These are phyloP conservation scores for Eudemis profundana DNA, from an alignment of 2,888 invertebrate species.

Conservation along the genomic window DNA sequence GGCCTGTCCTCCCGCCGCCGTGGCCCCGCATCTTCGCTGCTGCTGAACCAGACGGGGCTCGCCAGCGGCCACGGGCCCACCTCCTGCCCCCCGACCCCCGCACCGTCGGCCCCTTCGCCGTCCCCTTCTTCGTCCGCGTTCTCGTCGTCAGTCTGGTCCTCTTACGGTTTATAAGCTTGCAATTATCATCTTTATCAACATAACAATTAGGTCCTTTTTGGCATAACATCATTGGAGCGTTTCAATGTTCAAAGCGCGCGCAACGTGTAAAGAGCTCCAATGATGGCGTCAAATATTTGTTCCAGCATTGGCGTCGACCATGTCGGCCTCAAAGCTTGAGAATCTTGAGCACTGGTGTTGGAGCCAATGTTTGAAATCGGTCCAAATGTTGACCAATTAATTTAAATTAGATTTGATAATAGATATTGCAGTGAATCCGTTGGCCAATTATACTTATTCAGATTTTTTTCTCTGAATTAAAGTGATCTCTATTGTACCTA, in stretches of 20 bases:
- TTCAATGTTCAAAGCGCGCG: conserved; percentile 37
- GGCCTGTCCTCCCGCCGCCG: conserved; percentile 65
- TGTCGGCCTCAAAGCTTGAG: conserved; percentile 31
- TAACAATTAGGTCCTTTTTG: conserved; percentile 1
- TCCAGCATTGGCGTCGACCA: conserved; percentile 30
- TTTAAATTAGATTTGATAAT: conserved; percentile 3
- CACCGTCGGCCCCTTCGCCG: conserved; percentile 59
- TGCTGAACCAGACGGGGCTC: conserved; percentile 42
- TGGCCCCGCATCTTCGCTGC: conserved; percentile 53
- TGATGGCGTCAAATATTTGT: conserved; percentile 24
- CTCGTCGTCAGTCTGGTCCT: conserved; percentile 56
- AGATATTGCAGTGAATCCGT: conserved; percentile 9
- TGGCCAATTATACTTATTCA: not conserved
- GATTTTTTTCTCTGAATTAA: conserved; percentile 20
- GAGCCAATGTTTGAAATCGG: conserved; percentile 16
- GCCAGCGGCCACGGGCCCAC: conserved; percentile 47
- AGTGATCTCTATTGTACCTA: not conserved
- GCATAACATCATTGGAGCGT: not conserved
- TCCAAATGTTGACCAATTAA: not conserved
- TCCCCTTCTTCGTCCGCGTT: conserved; percentile 52
- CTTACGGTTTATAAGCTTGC: conserved; percentile 47
- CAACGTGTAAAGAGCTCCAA: conserved; percentile 20
- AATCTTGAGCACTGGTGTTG: conserved; percentile 25
- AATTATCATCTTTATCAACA: not conserved
- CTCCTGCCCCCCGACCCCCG: conserved; percentile 48